Percentiles rank a stretch among this genome's conserved stretches.
phyloP scores from a whole-genome alignment of 64 coral and sea anemone genomes.

The Actinia tenebrosa region DNA sequence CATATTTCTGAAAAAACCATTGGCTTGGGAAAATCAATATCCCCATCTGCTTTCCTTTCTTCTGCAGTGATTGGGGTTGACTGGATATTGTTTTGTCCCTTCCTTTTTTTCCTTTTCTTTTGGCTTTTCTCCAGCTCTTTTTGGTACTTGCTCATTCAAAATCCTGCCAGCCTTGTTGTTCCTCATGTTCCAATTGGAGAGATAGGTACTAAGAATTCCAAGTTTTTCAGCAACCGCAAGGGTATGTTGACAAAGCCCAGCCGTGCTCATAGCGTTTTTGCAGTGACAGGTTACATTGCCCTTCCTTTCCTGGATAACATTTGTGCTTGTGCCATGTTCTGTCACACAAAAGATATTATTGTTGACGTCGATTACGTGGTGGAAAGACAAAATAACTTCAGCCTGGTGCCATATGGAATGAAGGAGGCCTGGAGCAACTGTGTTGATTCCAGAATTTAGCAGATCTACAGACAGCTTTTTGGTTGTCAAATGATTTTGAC shows the following conservation, averaged over 20 bases:
- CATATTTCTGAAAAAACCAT: too few relatives aligned
- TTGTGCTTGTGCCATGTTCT: slow-evolving; percentile 17
- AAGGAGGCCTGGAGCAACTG: slow-evolving; percentile 20
- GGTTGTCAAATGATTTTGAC: not conserved
- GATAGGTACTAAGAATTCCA: not conserved
- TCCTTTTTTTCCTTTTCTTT: slow-evolving; percentile 56
- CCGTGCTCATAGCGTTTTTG: not conserved
- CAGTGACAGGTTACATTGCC: not conserved
- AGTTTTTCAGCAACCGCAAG: slow-evolving; percentile 13
- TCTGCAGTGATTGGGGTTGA: slow-evolving; percentile 22
- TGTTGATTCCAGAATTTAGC: not conserved
- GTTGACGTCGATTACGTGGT: not conserved
- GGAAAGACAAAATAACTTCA: slow-evolving; percentile 11
- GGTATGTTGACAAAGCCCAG: slow-evolving; percentile 19
- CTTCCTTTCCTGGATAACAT: slow-evolving; percentile 1
- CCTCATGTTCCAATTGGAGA: not conserved
- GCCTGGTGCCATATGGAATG: not conserved
- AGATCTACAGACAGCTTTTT: not conserved
- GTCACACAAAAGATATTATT: slow-evolving; percentile 21
- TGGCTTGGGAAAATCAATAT: too few relatives aligned
- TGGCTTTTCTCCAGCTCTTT: slow-evolving; percentile 46
- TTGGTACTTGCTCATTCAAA: slow-evolving; percentile 11
- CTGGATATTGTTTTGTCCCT: slow-evolving; percentile 53
- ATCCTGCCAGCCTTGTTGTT: not conserved
- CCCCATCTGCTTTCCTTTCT: slow-evolving; percentile 18